Evolutionary conservation across 1,140 invertebrate species (phyloP), one percentile per base, ranked within the genome.

Genomic region (Drosophila albomicans): DNA sequence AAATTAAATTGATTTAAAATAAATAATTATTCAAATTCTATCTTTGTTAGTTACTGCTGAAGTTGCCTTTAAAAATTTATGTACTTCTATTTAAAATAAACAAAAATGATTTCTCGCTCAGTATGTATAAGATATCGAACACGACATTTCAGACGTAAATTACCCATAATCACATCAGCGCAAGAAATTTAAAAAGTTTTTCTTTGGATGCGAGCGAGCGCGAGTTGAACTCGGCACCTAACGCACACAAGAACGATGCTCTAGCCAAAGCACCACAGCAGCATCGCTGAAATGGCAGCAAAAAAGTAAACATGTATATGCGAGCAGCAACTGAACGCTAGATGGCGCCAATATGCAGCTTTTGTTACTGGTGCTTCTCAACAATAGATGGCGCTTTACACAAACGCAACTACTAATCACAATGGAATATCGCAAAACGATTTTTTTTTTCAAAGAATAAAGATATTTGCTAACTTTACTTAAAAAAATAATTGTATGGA

Each of bases 61-160:
- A 20, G 20, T 20, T 20, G 20, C 20, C 20, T 11, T 28, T 30
- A 2, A 5, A 4, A 3, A 25, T 3, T 4, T 25, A 25, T 3
- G 3, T 25, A 25, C 20, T 25, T 25, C 0, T 25, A 43, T 43
- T 45, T 59, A 30, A 58, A 61, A 43, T 32, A 63, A 61, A 64
- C 45, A 6, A 82, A 90, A 73, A 78, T 41, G 15, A 79, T 85
- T 90, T 91, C 81, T 86, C 38, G 69, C 82, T 91, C 89, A 91
- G 89, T 43, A 62, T 51, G 69, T 52, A 61, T 64, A 62, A 54
- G 20, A 75, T 58, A 46, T 91, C 87, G 58, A 80, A 82, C 91
- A 92, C 52, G 57, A 59, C 43, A 11, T 54, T 88, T 92, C 91
- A 89, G 91, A 82, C 91, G 91, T 92, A 92, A 92, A 92, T 92